Evolutionary conservation across 1,140 invertebrate genomes (phyloP).

Genomic region (Pseudomyrmex concolor): DNA sequence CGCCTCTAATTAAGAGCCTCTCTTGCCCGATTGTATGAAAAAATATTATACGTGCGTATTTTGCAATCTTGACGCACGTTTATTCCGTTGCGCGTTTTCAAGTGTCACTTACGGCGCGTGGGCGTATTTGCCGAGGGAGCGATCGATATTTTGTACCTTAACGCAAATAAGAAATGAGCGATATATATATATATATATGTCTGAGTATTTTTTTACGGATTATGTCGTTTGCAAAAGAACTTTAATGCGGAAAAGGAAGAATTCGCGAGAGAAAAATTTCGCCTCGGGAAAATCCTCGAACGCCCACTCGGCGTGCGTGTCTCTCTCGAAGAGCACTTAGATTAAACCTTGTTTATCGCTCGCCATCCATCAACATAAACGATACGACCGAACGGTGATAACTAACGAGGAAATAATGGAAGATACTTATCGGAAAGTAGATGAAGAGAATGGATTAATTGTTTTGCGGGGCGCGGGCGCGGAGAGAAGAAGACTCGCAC

Average conservation of each 20-base stretch:
- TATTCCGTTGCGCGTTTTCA: slow-evolving; percentile 50
- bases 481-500: too few species aligned
- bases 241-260: neutral
- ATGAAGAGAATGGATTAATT: neutral
- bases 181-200: slow-evolving; percentile 65
- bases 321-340: neutral
- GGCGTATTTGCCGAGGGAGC: slow-evolving; percentile 57
- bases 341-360: neutral
- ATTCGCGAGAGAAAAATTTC: neutral
- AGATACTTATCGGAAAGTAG: neutral
- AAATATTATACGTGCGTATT: neutral
- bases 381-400: neutral
- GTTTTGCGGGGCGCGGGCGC: neutral
- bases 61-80: slow-evolving; percentile 17
- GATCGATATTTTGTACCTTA: too few species aligned
- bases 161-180: slow-evolving; percentile 46
- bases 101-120: slow-evolving; percentile 56
- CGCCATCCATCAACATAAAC: neutral
- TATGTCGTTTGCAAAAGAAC: neutral
- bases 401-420: too few species aligned
- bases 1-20: slow-evolving; percentile 62
- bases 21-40: slow-evolving; percentile 35
- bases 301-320: too few species aligned
- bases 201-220: slow-evolving; percentile 17
- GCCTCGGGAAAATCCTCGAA: too few species aligned